Evolutionary conservation across 2,888 invertebrate genomes (phyloP), one percentile per base, ranked within the genome.

Genomic region (Julus scandinavius): DNA sequence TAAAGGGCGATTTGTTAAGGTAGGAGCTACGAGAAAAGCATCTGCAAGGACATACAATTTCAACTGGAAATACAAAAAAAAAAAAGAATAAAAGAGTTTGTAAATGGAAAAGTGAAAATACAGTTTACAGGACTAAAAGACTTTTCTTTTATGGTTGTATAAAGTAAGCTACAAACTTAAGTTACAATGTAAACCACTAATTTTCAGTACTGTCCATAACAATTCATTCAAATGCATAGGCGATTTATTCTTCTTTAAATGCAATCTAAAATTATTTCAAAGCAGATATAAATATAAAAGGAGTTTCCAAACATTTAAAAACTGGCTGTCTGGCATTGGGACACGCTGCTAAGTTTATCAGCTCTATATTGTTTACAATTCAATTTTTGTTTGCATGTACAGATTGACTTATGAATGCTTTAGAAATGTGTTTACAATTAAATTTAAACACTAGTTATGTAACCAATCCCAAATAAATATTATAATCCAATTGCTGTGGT

Each of bases 1-100:
- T 45, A 29, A 41, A 45, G 85, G 50, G 80, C 13, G 80, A 80
- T 72, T 72, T 72, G 72, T 29, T 11, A 72, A 72, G 72, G 72
- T 72, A 72, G 29, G 72, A n/a, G n/a, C n/a, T n/a, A n/a, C n/a
- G n/a, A 11, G 80, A 38, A 38, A 38, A 13, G 72, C 72, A 80
- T 38, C 80, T 38, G 38, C 4, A 11, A 80, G 38, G 11, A 38
- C 38, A 13, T 38, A 29, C 80, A 29, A 38, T 80, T 80, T 80
- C 38, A 80, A 80, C 80, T 80, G 38, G 72, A 80, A 80, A 38
- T 80, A 38, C 11, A 15, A 80, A 38, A 80, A 72, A 50, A n/a
- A 7, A 11, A 72, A 72, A 72, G 72, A 29, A 72, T 72, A 5
- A 38, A 80, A 29, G 80, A 2, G 38, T 80, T 80, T 13, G 38